Conservation (phyloP, 1,140 invertebrate genomes). For the Bombyx mandarina region DNA sequence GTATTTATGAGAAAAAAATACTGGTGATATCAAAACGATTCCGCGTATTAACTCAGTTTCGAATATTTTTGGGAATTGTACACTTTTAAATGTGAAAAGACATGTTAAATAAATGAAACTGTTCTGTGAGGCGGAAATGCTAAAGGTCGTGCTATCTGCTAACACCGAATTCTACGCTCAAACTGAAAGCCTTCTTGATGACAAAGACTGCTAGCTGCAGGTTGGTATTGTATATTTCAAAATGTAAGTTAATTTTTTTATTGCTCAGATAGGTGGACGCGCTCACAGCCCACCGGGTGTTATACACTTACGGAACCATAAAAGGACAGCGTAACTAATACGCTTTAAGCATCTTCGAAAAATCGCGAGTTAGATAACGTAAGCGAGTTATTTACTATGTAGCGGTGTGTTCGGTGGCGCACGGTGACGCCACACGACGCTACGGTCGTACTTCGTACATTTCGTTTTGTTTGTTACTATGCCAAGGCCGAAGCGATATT, state of each 20-base stretch:
- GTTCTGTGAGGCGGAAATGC: constrained; percentile 94
- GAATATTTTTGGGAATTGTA: no score
- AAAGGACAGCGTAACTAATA: constrained; percentile 14
- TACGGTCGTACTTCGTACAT: constrained; percentile 3
- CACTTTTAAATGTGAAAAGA: no score
- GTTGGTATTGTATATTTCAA: constrained; percentile 26
- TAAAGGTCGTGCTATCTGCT: constrained; percentile 96
- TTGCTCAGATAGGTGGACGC: no score
- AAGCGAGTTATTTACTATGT: constrained; percentile 7
- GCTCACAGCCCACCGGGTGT: no score
- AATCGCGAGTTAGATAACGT: constrained; percentile 11
- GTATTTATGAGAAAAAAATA: no score
- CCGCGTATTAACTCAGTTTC: no score
- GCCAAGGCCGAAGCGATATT: constrained; percentile 34
- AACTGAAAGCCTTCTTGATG: constrained; percentile 95
- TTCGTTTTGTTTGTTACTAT: constrained; percentile 16
- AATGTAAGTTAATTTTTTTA: background rate
- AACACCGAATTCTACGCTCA: constrained; percentile 95
- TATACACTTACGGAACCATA: constrained; percentile 5
- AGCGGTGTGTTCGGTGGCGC: constrained; percentile 8
- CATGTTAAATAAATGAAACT: constrained; percentile 75
- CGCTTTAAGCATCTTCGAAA: constrained; percentile 3
- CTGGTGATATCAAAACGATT: no score
- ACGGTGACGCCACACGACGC: constrained; percentile 8
- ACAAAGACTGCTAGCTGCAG: constrained; percentile 89